Percentiles rank a stretch among this genome's conserved stretches.
Evolutionary conservation across 2,888 invertebrate species (phyloP).

Genomic region (Marronus borbonicus): DNA sequence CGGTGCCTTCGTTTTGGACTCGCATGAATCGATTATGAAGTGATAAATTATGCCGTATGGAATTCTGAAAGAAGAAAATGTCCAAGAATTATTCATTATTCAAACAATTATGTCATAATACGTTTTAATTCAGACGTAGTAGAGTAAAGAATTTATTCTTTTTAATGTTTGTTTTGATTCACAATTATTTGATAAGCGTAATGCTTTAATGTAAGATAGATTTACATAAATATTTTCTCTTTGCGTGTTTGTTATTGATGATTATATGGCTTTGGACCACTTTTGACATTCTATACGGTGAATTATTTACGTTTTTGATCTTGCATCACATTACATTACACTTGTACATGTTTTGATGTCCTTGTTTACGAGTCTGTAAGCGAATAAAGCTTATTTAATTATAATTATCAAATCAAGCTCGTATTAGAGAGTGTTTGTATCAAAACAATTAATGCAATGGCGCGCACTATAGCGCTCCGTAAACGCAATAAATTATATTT

Average conservation of each 20-base stretch:
- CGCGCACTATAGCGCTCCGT: no score
- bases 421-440: slow-evolving; percentile 1
- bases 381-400: slow-evolving; percentile 1
- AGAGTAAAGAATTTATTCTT: no score
- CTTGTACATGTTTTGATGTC: neutral
- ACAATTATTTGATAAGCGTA: no score
- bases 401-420: slow-evolving; percentile 1
- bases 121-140: no score
- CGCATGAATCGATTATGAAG: slow-evolving; percentile 99
- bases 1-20: slow-evolving; percentile 97
- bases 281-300: neutral
- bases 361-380: neutral
- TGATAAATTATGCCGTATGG: slow-evolving; percentile 98
- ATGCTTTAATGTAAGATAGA: no score
- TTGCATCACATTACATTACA: neutral
- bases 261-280: neutral
- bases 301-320: neutral
- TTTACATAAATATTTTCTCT: slow-evolving; percentile 2
- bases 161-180: no score
- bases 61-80: slow-evolving; percentile 82
- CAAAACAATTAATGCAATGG: neutral
- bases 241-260: neutral
- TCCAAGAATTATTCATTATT: neutral
- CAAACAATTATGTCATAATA: neutral
- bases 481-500: neutral